phyloP scores from a whole-genome alignment of 2,888 invertebrate species.

The Torymus aiolomorphi region DNA sequence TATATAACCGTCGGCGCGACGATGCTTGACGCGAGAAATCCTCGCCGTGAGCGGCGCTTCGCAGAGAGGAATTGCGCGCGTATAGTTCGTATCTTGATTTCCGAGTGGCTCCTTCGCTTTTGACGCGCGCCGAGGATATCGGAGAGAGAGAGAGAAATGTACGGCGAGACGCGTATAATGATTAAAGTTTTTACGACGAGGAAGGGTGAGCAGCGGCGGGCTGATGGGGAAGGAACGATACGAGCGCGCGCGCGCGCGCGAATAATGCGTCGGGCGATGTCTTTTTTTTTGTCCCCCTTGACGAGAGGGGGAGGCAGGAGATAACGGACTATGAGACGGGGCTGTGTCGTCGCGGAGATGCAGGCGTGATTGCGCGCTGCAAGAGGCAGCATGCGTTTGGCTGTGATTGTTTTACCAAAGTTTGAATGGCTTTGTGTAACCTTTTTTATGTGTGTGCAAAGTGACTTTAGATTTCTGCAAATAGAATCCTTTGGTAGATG shows the following conservation, averaged over 20 bases:
- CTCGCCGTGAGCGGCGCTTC: conserved; percentile 1
- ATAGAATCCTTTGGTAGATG: too few species aligned
- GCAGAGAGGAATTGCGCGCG: neutral
- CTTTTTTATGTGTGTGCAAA: too few species aligned
- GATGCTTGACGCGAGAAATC: conserved; percentile 9
- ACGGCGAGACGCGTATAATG: conserved; percentile 14
- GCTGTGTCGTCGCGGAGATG: too few species aligned
- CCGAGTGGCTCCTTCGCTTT: conserved; percentile 46
- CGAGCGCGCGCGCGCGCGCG: too few species aligned
- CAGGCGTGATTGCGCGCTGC: too few species aligned
- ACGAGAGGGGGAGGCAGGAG: neutral
- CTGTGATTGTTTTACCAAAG: too few species aligned
- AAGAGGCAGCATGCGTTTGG: too few species aligned
- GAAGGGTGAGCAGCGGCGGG: neutral
- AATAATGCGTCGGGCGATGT: conserved; percentile 2
- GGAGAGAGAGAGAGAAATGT: neutral
- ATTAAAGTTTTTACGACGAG: conserved; percentile 41
- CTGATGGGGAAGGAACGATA: conserved; percentile 7
- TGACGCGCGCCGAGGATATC: conserved; percentile 27
- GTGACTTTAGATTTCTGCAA: too few species aligned
- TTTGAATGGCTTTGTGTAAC: too few species aligned
- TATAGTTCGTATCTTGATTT: conserved; percentile 38
- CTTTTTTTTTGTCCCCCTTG: neutral
- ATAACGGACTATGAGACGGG: neutral
- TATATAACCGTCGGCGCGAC: neutral